Evolutionary conservation across 1,140 invertebrate species (phyloP).

Genomic region (Psix sp.): DNA sequence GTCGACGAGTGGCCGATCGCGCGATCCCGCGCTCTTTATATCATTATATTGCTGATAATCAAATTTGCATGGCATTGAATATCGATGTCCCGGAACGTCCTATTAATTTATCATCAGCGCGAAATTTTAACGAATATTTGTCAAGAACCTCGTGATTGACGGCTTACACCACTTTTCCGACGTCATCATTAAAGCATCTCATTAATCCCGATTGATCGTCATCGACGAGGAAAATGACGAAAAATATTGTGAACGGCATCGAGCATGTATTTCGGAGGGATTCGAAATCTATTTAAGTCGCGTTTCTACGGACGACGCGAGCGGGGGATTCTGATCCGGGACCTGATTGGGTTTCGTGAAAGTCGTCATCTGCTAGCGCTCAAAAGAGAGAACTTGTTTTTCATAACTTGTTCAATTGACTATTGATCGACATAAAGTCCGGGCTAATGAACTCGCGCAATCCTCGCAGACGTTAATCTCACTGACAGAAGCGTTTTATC

Average conservation of each 20-base stretch:
- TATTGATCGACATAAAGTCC: conserved; percentile 51
- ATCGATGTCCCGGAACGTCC: conserved; percentile 64
- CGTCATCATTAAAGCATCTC: too few species aligned
- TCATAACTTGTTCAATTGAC: conserved; percentile 56
- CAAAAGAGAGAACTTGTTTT: conserved; percentile 37
- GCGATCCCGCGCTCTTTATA: conserved; percentile 63
- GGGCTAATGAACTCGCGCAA: conserved; percentile 63
- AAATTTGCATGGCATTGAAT: conserved; percentile 72
- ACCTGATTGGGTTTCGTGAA: conserved; percentile 40
- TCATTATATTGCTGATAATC: conserved; percentile 72
- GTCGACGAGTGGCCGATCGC: conserved; percentile 61
- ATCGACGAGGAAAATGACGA: too few species aligned
- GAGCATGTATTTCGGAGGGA: too few species aligned
- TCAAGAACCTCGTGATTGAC: conserved; percentile 10
- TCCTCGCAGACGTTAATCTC: conserved; percentile 69
- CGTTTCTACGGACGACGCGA: background rate
- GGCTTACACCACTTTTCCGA: too few species aligned
- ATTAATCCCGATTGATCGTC: too few species aligned
- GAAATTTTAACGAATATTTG: conserved; percentile 49
- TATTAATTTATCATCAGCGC: conserved; percentile 67
- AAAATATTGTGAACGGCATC: too few species aligned
- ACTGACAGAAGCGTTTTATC: conserved; percentile 72
- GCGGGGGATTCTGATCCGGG: conserved; percentile 27
- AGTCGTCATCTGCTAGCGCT: conserved; percentile 19
- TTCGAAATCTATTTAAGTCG: conserved; percentile 1